These are phyloP conservation scores for Atrina japonica DNA, from an alignment of 2,888 invertebrate genomes.

Conservation along the genomic window DNA sequence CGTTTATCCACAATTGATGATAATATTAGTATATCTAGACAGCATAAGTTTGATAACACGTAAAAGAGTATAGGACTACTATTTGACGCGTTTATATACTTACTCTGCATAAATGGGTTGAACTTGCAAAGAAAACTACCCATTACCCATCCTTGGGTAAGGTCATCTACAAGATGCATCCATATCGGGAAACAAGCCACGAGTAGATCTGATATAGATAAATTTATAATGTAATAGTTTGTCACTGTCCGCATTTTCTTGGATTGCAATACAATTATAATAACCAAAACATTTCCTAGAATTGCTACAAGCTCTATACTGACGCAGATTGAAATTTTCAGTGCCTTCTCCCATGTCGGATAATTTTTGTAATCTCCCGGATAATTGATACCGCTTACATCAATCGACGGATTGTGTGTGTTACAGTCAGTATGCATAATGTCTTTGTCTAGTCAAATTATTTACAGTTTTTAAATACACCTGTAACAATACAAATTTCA, in stretches of 20 bases:
- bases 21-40: no score
- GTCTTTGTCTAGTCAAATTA: no score
- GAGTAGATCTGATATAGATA: conserved; percentile 74
- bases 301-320: conserved; percentile 62
- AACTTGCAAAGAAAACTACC: conserved; percentile 88
- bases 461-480: no score
- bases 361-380: conserved; percentile 49
- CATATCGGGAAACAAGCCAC: conserved; percentile 85
- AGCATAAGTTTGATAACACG: no score
- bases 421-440: conserved; percentile 82
- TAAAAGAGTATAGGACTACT: no score
- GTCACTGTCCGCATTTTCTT: conserved; percentile 75
- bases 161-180: conserved; percentile 88
- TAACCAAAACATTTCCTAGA: conserved; percentile 68
- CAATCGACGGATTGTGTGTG: conserved; percentile 39
- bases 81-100: no score
- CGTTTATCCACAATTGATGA: no score
- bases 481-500: no score
- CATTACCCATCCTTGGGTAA: conserved; percentile 89
- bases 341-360: conserved; percentile 61
- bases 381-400: conserved; percentile 54
- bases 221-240: conserved; percentile 76
- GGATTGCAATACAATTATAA: conserved; percentile 63
- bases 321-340: conserved; percentile 60
- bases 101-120: conserved; percentile 90